These are phyloP conservation scores for Scaptomyza tumidula DNA, from an alignment of 2,888 invertebrate species.

Conservation along the genomic window DNA sequence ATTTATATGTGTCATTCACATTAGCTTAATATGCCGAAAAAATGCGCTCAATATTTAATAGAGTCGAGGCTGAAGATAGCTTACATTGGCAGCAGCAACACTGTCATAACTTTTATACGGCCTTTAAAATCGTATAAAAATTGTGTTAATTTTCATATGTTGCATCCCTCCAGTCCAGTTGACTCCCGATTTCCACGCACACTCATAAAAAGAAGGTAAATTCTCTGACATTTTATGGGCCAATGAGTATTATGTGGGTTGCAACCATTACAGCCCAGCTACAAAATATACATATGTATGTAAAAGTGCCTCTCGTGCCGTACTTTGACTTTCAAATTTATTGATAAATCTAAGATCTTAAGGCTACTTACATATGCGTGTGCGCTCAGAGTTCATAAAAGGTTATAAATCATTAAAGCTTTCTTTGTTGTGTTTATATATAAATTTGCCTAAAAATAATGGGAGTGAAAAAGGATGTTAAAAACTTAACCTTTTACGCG, in stretches of 20 bases:
- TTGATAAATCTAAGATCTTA: slow-evolving; percentile 73
- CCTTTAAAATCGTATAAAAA: slow-evolving; percentile 78
- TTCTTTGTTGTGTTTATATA: slow-evolving; percentile 6
- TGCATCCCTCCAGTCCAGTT: slow-evolving; percentile 27
- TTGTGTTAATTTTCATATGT: slow-evolving; percentile 78
- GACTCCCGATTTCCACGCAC: background rate
- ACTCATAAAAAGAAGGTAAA: slow-evolving; percentile 61
- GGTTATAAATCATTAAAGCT: slow-evolving; percentile 36
- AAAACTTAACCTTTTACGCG: background rate
- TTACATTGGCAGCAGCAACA: slow-evolving; percentile 33
- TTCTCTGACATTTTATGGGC: slow-evolving; percentile 57
- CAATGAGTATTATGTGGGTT: slow-evolving; percentile 65
- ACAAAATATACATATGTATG: slow-evolving; percentile 5
- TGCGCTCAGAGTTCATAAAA: slow-evolving; percentile 15
- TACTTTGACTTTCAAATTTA: slow-evolving; percentile 66
- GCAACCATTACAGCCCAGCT: slow-evolving; percentile 47
- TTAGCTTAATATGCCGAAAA: slow-evolving; percentile 74
- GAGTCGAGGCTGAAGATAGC: slow-evolving; percentile 35
- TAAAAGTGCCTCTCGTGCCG: slow-evolving; percentile 19
- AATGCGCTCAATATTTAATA: slow-evolving; percentile 62
- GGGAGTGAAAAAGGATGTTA: background rate
- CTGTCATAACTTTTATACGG: slow-evolving; percentile 74
- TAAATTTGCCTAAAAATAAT: slow-evolving; percentile 21
- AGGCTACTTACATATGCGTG: slow-evolving; percentile 39
- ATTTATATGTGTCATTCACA: slow-evolving; percentile 61